Evolutionary conservation across 2,888 invertebrate genomes (phyloP).

Genomic region (Fabriciana adippe): DNA sequence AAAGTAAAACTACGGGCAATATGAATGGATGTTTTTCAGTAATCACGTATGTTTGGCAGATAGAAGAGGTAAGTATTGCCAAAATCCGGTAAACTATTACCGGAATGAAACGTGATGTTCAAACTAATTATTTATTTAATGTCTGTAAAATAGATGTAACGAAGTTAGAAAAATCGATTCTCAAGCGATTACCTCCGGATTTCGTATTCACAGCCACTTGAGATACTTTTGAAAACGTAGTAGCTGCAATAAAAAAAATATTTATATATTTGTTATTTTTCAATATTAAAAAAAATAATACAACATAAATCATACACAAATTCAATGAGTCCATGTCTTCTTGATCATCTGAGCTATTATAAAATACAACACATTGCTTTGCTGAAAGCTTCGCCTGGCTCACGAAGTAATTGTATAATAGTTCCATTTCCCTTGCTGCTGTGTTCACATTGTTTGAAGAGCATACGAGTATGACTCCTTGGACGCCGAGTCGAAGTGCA

Average conservation of each 20-base stretch:
- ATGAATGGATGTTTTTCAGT: constrained; percentile 60
- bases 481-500: constrained; percentile 85
- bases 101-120: constrained; percentile 33
- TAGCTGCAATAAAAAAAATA: constrained; percentile 69
- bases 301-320: constrained; percentile 72
- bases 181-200: constrained; percentile 81
- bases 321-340: constrained; percentile 71
- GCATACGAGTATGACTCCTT: constrained; percentile 88
- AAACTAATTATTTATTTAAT: constrained; percentile 44
- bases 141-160: constrained; percentile 69
- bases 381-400: constrained; percentile 85
- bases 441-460: constrained; percentile 73
- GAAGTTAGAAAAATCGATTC: constrained; percentile 81
- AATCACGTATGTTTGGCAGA: constrained; percentile 40
- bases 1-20: constrained; percentile 29
- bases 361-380: constrained; percentile 85
- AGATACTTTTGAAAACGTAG: constrained; percentile 82
- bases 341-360: constrained; percentile 75
- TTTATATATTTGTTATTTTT: constrained; percentile 8
- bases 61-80: constrained; percentile 43
- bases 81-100: constrained; percentile 17
- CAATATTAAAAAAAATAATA: constrained; percentile 26
- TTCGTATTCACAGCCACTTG: constrained; percentile 83
- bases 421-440: constrained; percentile 82
- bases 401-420: constrained; percentile 86